Conservation (phyloP, 2,113 vertebrate species). For the Raja brachyura region DNA sequence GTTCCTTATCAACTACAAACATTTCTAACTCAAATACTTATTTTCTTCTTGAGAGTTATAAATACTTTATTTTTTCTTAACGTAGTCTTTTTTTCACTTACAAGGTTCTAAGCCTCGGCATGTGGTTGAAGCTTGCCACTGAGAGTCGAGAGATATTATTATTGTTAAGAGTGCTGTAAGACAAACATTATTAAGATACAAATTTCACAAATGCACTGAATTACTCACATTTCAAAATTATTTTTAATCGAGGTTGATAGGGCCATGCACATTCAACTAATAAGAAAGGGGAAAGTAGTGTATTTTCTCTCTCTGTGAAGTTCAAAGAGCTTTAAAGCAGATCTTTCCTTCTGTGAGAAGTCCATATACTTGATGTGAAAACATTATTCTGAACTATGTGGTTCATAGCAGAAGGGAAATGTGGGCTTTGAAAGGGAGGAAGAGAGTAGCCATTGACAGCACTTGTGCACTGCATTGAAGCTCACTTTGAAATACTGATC, state of each 20-base stretch:
- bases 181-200: conserved; percentile 43
- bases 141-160: conserved; percentile 96
- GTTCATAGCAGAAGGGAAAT: conserved; percentile 26
- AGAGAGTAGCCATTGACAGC: conserved; percentile 8
- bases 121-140: conserved; percentile 98
- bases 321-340: conserved; percentile 14
- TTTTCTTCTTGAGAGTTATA: neutral
- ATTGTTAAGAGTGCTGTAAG: conserved; percentile 90
- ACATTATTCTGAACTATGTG: conserved; percentile 10
- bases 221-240: neutral
- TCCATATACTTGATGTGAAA: neutral
- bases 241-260: neutral
- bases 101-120: conserved; percentile 98
- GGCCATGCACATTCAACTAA: neutral
- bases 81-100: conserved; percentile 62
- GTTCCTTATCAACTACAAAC: neutral
- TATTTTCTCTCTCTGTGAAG: conserved; percentile 7
- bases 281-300: neutral
- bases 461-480: neutral
- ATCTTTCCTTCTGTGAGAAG: conserved; percentile 1
- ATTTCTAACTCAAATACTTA: neutral
- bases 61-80: neutral
- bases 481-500: conserved; percentile 28
- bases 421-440: neutral
- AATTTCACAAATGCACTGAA: conserved; percentile 27